Evolutionary conservation across 2,113 vertebrate genomes (phyloP).

Genomic region (Phodopus roborovskii): DNA sequence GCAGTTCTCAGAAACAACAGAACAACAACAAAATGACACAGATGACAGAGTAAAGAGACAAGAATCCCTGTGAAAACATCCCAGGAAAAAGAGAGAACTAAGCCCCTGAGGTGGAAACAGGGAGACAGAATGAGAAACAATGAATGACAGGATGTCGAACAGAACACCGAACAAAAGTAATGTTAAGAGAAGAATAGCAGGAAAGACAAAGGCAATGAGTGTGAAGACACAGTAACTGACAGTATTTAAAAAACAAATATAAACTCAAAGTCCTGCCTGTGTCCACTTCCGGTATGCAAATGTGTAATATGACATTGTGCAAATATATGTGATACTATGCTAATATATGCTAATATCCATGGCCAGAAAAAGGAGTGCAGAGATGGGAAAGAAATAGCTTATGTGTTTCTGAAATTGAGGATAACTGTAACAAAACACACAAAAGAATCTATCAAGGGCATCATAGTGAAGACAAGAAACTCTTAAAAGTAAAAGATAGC

Average conservation of each 20-base stretch:
- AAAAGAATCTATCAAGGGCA: background rate
- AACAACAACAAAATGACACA: background rate
- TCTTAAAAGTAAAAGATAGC: background rate
- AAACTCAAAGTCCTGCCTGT: no score
- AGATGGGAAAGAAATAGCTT: background rate
- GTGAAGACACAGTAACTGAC: background rate
- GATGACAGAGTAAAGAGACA: background rate
- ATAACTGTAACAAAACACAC: background rate
- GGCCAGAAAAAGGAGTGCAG: background rate
- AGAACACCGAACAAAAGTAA: background rate
- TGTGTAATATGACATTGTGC: no score
- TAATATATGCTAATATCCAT: background rate
- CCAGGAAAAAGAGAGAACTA: background rate
- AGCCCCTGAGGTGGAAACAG: rapidly evolving
- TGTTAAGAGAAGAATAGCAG: background rate
- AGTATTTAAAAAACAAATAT: background rate
- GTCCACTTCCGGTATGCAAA: background rate
- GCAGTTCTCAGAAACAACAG: background rate
- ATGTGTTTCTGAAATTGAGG: background rate
- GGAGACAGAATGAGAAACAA: background rate
- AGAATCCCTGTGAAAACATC: background rate
- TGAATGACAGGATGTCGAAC: background rate
- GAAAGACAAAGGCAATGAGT: background rate
- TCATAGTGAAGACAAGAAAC: background rate
- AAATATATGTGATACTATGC: background rate